A percentile compares a stretch with the other conserved stretches of the same genome.
These are phyloP conservation scores for Amphiprion percula DNA, from an alignment of 2,113 vertebrate genomes.

Conservation along the genomic window DNA sequence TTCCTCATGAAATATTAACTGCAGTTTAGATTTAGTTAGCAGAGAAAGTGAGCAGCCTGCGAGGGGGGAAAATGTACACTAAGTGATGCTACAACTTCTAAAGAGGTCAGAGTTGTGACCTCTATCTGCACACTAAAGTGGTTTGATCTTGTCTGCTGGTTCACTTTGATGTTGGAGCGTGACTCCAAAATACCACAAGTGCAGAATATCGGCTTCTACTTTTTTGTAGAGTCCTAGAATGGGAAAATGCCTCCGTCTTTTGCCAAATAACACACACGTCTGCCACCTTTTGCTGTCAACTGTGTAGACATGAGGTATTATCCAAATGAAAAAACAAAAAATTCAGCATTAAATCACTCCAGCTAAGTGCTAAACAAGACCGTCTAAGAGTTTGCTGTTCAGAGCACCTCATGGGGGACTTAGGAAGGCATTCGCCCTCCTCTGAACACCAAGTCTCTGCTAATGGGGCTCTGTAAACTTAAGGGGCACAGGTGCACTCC, in stretches of 20 bases:
- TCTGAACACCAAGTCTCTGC: conserved; percentile 57
- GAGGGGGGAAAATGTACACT: conserved; percentile 38
- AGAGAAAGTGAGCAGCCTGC: conserved; percentile 56
- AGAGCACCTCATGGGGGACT: conserved; percentile 44
- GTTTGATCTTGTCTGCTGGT: conserved; percentile 41
- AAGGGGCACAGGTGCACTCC: conserved; percentile 76
- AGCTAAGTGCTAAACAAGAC: conserved; percentile 29
- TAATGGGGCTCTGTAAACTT: conserved; percentile 78
- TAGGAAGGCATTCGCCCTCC: conserved; percentile 37
- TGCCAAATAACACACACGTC: conserved; percentile 25
- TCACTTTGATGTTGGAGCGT: conserved; percentile 35
- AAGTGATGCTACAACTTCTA: conserved; percentile 59
- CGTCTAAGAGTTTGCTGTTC: conserved; percentile 48
- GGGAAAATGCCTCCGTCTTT: not conserved
- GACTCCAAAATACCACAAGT: conserved; percentile 10
- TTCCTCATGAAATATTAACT: conserved; percentile 78
- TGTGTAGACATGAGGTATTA: conserved; percentile 18
- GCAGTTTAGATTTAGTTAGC: conserved; percentile 72
- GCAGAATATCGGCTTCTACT: not conserved
- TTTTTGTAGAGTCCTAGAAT: not conserved
- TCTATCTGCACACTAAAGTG: conserved; percentile 54
- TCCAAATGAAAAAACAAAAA: conserved; percentile 17
- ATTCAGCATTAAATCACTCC: conserved; percentile 58
- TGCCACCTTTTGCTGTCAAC: conserved; percentile 12
- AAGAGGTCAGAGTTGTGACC: conserved; percentile 67